Conservation (phyloP, 2,888 invertebrate genomes). For the Lacanobia oleracea region DNA sequence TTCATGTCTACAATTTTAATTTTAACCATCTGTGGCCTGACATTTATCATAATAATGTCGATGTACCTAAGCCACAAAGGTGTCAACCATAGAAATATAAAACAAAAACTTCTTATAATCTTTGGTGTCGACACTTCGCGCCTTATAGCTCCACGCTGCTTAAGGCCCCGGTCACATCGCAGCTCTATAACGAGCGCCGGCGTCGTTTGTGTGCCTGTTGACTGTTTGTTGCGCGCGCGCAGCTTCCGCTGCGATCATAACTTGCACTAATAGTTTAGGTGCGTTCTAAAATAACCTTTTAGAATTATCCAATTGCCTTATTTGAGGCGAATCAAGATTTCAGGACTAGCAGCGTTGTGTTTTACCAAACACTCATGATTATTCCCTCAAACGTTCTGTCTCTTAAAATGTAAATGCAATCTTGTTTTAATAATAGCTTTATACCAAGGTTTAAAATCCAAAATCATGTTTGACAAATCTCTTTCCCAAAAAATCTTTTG, state of each 20-base stretch:
- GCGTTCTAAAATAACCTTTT: slow-evolving; percentile 38
- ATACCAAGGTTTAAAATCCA: neutral
- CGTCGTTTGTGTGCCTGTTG: slow-evolving; percentile 58
- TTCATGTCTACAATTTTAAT: neutral
- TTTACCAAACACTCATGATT: neutral
- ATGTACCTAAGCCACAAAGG: slow-evolving; percentile 6
- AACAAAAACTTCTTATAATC: too few species aligned
- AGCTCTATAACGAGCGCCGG: slow-evolving; percentile 68
- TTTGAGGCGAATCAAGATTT: slow-evolving; percentile 10
- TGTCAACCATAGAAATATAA: neutral
- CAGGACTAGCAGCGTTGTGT: neutral
- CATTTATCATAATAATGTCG: neutral
- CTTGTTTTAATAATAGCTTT: slow-evolving; percentile 1
- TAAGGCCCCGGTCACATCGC: slow-evolving; percentile 68
- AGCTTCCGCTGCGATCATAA: slow-evolving; percentile 63
- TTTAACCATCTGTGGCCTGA: neutral
- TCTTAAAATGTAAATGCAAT: neutral
- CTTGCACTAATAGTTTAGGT: slow-evolving; percentile 59
- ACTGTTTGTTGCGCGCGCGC: slow-evolving; percentile 59
- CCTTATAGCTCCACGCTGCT: slow-evolving; percentile 46
- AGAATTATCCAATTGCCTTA: slow-evolving; percentile 11
- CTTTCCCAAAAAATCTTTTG: too few species aligned
- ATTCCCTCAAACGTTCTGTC: neutral
- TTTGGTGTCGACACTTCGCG: neutral
- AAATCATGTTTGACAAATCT: neutral